Evolutionary conservation across 92 coral and sea anemone species (phyloP), one percentile per base, ranked within the genome.

Genomic region (Porites evermanni): DNA sequence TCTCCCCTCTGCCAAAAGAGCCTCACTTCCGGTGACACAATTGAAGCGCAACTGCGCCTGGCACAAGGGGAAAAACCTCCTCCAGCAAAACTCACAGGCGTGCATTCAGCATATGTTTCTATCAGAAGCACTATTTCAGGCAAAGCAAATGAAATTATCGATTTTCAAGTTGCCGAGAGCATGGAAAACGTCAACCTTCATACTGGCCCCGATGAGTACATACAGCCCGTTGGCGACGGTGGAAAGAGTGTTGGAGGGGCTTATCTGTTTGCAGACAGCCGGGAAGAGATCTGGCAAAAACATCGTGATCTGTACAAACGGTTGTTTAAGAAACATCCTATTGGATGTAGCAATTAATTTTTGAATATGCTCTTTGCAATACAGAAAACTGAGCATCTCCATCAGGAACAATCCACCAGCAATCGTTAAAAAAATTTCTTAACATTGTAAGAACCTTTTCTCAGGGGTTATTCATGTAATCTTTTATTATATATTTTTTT

Each of bases 181-280:
- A 47, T 72, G 77, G 60, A 72, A 2, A 47, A 72, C 24, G 58
- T 72, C 21, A 26, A 17, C 17, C 17, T 72, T 60, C 18, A 47
- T 4, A 59, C 50, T 20, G 50, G 7, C 3, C 56, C 23, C 17
- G 77, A 47, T 13, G 58, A 72, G 10, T 72, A 14, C 50, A 72
- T 72, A 47, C 56, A 72, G 77, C 77, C 77, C 54, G 60, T 72
- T 13, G 77, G 77, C 26, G 77, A 38, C 10, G 21, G 77, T 14
- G 59, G 77, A 59, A 72, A 72, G 60, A 26, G 20, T 7, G 47
- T 56, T n/a, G 59, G 77, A 11, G 24, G 17, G 9, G 77, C 77
- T 9, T 72, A 72, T 53, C 14, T 72, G 2, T 38, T 12, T 59
- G 77, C 24, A 44, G 29, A 47, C 12, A 72, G 77, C 77, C 77